Conservation (phyloP, 2,113 vertebrate genomes). For the Phrynosoma blainvillii region DNA sequence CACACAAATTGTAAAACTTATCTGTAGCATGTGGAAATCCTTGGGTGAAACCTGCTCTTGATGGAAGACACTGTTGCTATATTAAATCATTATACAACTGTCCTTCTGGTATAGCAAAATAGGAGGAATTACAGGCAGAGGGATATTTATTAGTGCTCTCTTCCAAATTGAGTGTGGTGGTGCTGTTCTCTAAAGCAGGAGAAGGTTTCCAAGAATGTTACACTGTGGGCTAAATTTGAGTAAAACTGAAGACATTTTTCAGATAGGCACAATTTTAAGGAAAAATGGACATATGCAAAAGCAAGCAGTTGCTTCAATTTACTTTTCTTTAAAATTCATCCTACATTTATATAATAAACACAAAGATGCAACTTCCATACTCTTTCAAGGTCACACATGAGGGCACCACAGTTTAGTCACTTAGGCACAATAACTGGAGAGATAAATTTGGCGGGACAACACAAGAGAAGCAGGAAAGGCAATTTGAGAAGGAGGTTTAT, state of each 20-base stretch:
- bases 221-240: neutral
- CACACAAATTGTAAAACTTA: accelerated
- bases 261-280: neutral
- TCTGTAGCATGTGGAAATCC: constrained; percentile 6
- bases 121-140: neutral
- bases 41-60: neutral
- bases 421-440: neutral
- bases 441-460: constrained; percentile 58
- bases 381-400: constrained; percentile 51
- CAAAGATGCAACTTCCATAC: neutral
- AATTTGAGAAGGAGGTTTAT: constrained; percentile 47
- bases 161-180: constrained; percentile 8
- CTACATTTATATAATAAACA: accelerated
- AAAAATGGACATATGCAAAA: neutral
- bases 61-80: neutral
- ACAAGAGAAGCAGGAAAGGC: constrained; percentile 56
- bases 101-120: constrained; percentile 20
- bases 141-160: constrained; percentile 3
- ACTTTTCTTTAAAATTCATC: neutral
- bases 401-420: constrained; percentile 43
- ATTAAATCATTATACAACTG: neutral
- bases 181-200: neutral
- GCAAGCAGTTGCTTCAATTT: neutral
- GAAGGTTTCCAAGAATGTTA: constrained; percentile 8
- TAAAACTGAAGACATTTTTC: neutral